Evolutionary conservation across 2,888 invertebrate species (phyloP), one percentile per base, ranked within the genome.

Genomic region (Orchesellides sinensis): DNA sequence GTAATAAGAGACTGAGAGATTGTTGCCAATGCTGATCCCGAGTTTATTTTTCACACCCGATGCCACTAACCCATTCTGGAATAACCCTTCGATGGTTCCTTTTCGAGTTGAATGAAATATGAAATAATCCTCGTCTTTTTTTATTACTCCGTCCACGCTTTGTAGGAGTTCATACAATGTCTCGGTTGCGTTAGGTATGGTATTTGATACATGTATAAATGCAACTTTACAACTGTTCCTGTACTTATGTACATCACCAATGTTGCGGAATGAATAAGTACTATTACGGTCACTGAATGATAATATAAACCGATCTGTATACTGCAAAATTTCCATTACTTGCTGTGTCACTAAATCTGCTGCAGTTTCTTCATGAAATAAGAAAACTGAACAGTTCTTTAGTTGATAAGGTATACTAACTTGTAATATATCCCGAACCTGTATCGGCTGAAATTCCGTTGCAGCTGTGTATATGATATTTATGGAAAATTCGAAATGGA

Each of bases 111-210:
- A 75, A 49, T 73, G 66, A 66, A 82, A 84, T 27, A 84, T 72
- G 63, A 72, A 82, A 54, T 61, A 82, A 73, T 82, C 82, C 49
- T 82, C 78, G 54, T 84, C 84, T 40, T 81, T 84, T 47, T 78
- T 84, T 17, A 84, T 54, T 5, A 82, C 40, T 21, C 72, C 63
- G 17, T 63, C 59, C 27, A 81, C 2, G 27, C 17, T 40, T 17
- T 32, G 12, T 21, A 72, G 27, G 17, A 70, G n/a, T 10, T 68
- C 32, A 23, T 65, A 54, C 17, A 70, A 21, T 6, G 47, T 14
- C 27, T 65, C 45, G 47, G 27, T 52, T 23, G 32, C 32, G 27
- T 25, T 45, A 1, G 19, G 12, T 2, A 12, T 27, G 45, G 54
- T 19, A 23, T 0, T 35, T 25, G 78, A 32, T 40, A 80, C 17